Evolutionary conservation across 1,140 invertebrate genomes (phyloP), one percentile per base, ranked within the genome.

Genomic region (Monomorium pharaonis): DNA sequence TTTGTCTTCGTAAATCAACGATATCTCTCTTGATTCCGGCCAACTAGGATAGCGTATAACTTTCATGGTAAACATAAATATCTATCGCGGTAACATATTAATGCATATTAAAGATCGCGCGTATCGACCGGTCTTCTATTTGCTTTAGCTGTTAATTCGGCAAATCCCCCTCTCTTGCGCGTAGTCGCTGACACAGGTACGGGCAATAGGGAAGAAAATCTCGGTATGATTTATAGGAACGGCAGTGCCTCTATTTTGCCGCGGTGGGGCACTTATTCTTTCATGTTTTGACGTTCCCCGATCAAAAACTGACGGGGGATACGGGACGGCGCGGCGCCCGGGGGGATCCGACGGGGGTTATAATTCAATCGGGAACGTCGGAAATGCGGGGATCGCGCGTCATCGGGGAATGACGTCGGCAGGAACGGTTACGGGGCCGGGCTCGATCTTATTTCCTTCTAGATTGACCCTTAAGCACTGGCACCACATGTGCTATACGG

Each of bases 331-430:
- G 75, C 30, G 56, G 16, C 60, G 75, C 21, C 63, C 60, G 70
- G 47, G n/a, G n/a, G 49, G n/a, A 49, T 63, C 16, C 21, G 63
- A 75, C 60, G 72, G 58, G 72, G 58, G 77, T 89, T 89, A 89
- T 89, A 89, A 89, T 89, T 89, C 77, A 89, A 86, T 86, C 63
- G 30, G 30, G n/a, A 2, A 49, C 4, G 24, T 12, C 27, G 27
- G 21, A 24, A 56, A 58, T 51, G 27, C n/a, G 33, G 86, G 21
- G 30, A 76, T 58, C 21, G 78, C 24, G 70, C 4, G 44, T 88
- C 70, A 72, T 83, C 54, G 81, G 27, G 10, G 47, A 65, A 51
- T 30, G 72, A 70, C 54, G 14, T 81, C 85, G 75, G 74, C 37
- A 30, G 75, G 65, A 70, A 63, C 54, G 70, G 70, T 88, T 89